Evolutionary conservation across 2,113 vertebrate species (phyloP), one percentile per base, ranked within the genome.

Genomic region (Hyaena hyaena): DNA sequence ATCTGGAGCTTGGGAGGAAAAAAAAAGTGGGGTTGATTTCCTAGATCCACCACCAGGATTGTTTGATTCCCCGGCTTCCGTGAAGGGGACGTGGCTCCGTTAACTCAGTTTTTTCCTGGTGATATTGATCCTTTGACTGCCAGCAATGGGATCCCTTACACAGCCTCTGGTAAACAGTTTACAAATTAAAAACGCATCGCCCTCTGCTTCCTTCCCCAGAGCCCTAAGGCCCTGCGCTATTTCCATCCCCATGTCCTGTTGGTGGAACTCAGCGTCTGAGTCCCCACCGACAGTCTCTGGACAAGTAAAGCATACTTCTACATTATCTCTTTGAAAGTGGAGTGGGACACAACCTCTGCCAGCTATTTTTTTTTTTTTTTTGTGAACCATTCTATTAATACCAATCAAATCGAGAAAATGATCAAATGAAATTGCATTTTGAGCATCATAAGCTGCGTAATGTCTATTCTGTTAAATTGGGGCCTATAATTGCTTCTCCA

Each of bases 371-470:
- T 98, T 98, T 98, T 97, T 96, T 99, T 99, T 99, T 99, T 88
- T 86, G 99, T 98, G 98, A 99, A 99, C 99, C 99, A 99, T 99
- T 99, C 99, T 99, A 99, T 99, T 99, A 99, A 99, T 99, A 99
- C 99, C 99, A 99, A 99, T 99, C 99, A 99, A 99, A 99, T 99
- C 98, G 99, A 99, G 99, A 98, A 99, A 99, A 99, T 99, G 99
- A 99, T 99, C 99, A 99, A 99, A 99, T 99, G 98, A 99, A 99
- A 99, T 99, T 99, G 99, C 99, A 99, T 99, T 99, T 99, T 99
- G 99, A 99, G 99, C 99, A 99, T 99, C 99, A 99, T 99, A 99
- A 99, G 99, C 99, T 99, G 99, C 98, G 99, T 99, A 99, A 99
- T 99, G 99, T 99, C 99, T 99, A 99, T 99, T 99, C 99, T 99